Conservation (phyloP, 1,140 invertebrate genomes). For the Drosophila subobscura region DNA sequence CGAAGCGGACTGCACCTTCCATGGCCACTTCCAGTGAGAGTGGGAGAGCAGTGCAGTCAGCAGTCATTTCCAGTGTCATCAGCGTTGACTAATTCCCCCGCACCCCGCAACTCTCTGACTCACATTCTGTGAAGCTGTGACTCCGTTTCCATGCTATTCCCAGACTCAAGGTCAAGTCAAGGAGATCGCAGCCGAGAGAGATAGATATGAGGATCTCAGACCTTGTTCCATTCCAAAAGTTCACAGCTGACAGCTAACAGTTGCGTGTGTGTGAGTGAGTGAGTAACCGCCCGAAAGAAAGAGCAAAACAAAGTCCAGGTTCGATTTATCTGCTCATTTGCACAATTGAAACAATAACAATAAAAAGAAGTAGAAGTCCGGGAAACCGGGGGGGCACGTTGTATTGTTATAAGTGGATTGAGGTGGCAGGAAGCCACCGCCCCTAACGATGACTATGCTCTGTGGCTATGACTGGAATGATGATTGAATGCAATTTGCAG, state of each 20-base stretch:
- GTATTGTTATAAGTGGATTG: too few relatives aligned
- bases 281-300: not conserved
- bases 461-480: constrained; percentile 37
- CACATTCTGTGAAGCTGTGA: not conserved
- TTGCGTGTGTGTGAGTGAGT: too few relatives aligned
- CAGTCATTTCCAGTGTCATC: constrained; percentile 24
- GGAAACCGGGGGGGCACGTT: too few relatives aligned
- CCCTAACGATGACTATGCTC: constrained; percentile 17
- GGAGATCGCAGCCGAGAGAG: too few relatives aligned
- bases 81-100: constrained; percentile 33
- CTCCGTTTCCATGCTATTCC: not conserved
- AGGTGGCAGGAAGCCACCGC: too few relatives aligned
- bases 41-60: not conserved
- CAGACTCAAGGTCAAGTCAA: constrained; percentile 28
- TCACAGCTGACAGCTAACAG: not conserved
- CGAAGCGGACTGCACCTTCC: too few relatives aligned
- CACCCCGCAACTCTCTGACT: constrained; percentile 15
- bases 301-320: constrained; percentile 3
- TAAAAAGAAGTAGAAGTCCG: not conserved
- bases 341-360: constrained; percentile 31
- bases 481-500: constrained; percentile 34
- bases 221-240: too few relatives aligned
- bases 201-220: too few relatives aligned
- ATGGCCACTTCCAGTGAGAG: too few relatives aligned
- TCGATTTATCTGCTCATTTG: constrained; percentile 19